phyloP scores from a whole-genome alignment of 2,888 invertebrate genomes.

The Cheilosia scutellata region DNA sequence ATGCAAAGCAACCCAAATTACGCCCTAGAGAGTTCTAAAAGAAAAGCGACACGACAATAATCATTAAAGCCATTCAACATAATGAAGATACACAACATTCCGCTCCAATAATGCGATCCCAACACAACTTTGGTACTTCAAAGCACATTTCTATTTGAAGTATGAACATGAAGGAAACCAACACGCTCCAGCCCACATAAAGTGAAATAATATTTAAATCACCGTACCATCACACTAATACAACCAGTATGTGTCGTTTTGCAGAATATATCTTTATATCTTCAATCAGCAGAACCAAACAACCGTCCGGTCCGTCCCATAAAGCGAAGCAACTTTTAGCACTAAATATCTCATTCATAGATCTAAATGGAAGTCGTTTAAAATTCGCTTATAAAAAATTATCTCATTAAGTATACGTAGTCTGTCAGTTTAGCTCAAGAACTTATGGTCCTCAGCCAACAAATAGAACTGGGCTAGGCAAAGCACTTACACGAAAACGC shows the following conservation, averaged over 20 bases:
- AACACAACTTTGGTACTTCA: background rate
- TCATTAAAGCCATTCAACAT: conserved; percentile 6
- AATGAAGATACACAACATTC: conserved; percentile 4
- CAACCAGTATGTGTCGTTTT: conserved; percentile 1
- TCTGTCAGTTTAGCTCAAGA: conserved; percentile 4
- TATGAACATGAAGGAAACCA: no score
- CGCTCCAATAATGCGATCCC: background rate
- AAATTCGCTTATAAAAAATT: conserved; percentile 27
- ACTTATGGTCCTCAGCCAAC: conserved; percentile 15
- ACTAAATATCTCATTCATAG: conserved; percentile 23
- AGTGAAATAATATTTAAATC: no score
- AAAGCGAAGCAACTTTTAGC: background rate
- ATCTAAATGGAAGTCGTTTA: conserved; percentile 34
- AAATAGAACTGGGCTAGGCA: conserved; percentile 33
- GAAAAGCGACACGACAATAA: background rate
- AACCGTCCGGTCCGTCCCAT: background rate
- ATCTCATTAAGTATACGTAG: conserved; percentile 17
- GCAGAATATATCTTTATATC: conserved; percentile 37
- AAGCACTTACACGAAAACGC: conserved; percentile 28
- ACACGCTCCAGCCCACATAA: no score
- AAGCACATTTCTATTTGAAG: no score
- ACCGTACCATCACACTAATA: no score
- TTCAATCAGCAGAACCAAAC: conserved; percentile 26
- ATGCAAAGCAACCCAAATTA: no score
- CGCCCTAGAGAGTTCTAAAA: no score